Percentiles rank a stretch among this genome's conserved stretches.
phyloP scores from a whole-genome alignment of 2,888 invertebrate genomes.

The Aproaerema taeniolella region DNA sequence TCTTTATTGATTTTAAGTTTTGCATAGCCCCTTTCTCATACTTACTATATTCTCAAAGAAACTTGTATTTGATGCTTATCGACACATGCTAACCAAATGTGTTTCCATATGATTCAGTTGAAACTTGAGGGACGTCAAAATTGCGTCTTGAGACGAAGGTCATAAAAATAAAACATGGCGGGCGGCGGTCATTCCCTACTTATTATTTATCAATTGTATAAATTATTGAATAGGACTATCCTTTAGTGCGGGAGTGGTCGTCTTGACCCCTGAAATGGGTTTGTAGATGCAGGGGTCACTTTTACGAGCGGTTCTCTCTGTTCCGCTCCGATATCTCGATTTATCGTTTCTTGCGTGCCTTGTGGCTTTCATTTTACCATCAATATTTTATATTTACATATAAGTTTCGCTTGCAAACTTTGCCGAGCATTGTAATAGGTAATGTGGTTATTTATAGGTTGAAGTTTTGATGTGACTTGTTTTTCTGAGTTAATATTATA shows the following conservation, averaged over 20 bases:
- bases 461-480: too few relatives aligned
- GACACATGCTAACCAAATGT: too few relatives aligned
- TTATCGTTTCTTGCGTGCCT: conserved; percentile 26
- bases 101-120: too few relatives aligned
- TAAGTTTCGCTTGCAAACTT: too few relatives aligned
- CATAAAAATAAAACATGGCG: conserved; percentile 46
- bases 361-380: conserved; percentile 9
- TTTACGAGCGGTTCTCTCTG: conserved; percentile 47
- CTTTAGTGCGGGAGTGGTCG: conserved; percentile 28
- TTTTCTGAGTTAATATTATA: too few relatives aligned
- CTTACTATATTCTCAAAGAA: too few relatives aligned
- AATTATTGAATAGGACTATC: conserved; percentile 63
- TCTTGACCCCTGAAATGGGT: conserved; percentile 38
- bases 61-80: too few relatives aligned
- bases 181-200: conserved; percentile 35
- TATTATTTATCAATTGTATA: conserved; percentile 77
- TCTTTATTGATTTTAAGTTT: too few relatives aligned
- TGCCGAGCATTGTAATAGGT: too few relatives aligned
- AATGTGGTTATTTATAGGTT: too few relatives aligned
- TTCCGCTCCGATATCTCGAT: conserved; percentile 34
- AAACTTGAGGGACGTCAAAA: conserved; percentile 7
- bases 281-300: conserved; percentile 37
- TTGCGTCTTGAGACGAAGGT: conserved; percentile 14
- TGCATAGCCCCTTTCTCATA: too few relatives aligned
- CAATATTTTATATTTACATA: too few relatives aligned